Evolutionary conservation across 1,140 invertebrate genomes (phyloP).

Genomic region (Macrostomum lignano): DNA sequence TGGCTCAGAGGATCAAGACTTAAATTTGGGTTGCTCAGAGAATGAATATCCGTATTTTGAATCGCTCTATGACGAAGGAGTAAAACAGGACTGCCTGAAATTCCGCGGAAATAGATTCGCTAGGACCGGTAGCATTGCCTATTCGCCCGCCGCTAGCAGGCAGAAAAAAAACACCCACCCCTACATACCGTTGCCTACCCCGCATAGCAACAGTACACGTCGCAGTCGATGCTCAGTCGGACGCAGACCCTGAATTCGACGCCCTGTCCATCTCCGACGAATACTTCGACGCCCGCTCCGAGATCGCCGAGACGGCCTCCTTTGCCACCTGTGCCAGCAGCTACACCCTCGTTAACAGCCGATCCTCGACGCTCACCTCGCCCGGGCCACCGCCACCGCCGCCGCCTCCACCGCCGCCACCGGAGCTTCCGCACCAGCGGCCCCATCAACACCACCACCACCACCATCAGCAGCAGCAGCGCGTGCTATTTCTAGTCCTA

Average conservation of each 20-base stretch:
- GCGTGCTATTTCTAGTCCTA: constrained; percentile 53
- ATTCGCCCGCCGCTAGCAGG: too few species aligned
- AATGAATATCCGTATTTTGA: too few species aligned
- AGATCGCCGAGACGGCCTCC: constrained; percentile 8
- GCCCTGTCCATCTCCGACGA: constrained; percentile 16
- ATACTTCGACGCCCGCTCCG: constrained; percentile 13
- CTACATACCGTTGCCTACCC: not conserved
- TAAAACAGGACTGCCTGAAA: too few species aligned
- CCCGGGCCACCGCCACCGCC: too few species aligned
- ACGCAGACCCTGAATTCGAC: constrained; percentile 5
- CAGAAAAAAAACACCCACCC: not conserved
- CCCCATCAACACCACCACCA: too few species aligned
- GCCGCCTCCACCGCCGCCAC: constrained; percentile 42
- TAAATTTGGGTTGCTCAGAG: too few species aligned
- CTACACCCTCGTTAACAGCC: not conserved
- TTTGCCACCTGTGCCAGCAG: not conserved
- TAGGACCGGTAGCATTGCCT: too few species aligned
- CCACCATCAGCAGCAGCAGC: too few species aligned
- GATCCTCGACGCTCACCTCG: constrained; percentile 36
- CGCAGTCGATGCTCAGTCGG: constrained; percentile 10
- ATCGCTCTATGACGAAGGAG: too few species aligned
- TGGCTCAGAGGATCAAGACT: too few species aligned
- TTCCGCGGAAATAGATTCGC: too few species aligned
- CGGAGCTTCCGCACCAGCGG: constrained; percentile 33
- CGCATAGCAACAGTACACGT: constrained; percentile 9